phyloP scores from a whole-genome alignment of 2,797 vertebrate species.

The Bradypus variegatus region DNA sequence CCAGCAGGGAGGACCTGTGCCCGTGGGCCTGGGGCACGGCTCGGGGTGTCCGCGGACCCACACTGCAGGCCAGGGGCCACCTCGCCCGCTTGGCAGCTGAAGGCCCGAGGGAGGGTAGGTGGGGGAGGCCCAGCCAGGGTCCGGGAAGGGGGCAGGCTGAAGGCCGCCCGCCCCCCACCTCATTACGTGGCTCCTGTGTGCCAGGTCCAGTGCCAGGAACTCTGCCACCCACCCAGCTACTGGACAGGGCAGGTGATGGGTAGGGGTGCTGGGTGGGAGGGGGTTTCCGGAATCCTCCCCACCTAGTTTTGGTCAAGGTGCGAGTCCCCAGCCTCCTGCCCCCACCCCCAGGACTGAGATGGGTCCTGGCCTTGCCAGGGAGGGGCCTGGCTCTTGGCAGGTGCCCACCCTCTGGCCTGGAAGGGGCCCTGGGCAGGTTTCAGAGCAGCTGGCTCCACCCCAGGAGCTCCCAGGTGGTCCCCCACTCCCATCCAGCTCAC shows the following conservation, averaged over 20 bases:
- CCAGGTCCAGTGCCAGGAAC: neutral
- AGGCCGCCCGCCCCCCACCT: neutral
- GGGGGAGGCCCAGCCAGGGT: neutral
- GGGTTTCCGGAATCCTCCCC: neutral
- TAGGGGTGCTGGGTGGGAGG: neutral
- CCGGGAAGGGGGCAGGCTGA: neutral
- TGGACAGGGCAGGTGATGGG: neutral
- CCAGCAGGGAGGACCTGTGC: slow-evolving; percentile 58
- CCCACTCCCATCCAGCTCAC: too few species aligned
- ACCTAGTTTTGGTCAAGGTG: neutral
- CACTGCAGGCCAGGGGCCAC: neutral
- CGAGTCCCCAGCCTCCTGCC: neutral
- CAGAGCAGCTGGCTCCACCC: neutral
- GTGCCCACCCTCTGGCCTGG: neutral
- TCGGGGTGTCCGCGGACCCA: neutral
- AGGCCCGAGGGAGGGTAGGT: neutral
- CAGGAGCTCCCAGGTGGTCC: neutral
- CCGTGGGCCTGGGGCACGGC: slow-evolving; percentile 62
- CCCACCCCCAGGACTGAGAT: neutral
- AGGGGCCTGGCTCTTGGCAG: neutral
- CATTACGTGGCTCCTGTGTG: neutral
- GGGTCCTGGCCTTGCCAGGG: neutral
- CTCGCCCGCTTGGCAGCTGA: neutral
- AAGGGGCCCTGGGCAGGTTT: neutral
- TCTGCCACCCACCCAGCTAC: neutral